Evolutionary conservation across 2,888 invertebrate species (phyloP).

Genomic region (Balanococcus diminutus): DNA sequence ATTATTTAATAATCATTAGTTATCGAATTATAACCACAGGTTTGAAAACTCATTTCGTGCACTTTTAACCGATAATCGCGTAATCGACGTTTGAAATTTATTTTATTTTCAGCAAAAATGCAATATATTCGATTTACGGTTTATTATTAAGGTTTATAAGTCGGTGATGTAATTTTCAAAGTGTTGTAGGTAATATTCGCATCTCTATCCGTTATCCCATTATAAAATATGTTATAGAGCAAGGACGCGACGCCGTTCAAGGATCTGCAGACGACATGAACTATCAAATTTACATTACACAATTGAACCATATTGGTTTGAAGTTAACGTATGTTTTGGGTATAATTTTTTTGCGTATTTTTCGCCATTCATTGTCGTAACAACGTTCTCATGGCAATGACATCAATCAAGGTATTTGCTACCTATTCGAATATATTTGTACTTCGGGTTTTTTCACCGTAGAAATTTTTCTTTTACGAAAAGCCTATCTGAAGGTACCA

Average conservation of each 20-base stretch:
- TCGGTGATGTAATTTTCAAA: constrained; percentile 4
- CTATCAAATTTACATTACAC: constrained; percentile 2
- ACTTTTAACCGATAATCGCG: neutral
- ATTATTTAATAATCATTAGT: constrained; percentile 16
- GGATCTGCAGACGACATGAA: neutral
- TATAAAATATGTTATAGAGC: neutral
- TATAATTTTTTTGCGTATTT: neutral
- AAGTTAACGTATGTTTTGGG: neutral
- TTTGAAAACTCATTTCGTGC: constrained; percentile 20
- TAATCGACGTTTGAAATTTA: constrained; percentile 2
- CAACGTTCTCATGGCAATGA: neutral
- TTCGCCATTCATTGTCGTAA: neutral
- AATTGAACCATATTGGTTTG: neutral
- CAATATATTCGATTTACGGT: constrained; percentile 26
- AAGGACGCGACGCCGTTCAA: constrained; percentile 2
- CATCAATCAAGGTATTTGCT: neutral
- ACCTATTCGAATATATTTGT: too few relatives aligned
- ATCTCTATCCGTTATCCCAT: neutral
- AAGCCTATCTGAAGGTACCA: too few relatives aligned
- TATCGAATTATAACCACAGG: constrained; percentile 11
- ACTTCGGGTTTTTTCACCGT: neutral
- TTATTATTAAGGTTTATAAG: neutral
- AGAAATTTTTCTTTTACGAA: neutral
- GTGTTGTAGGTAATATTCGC: neutral
- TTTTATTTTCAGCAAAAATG: constrained; percentile 24